These are phyloP conservation scores for Panagrolaimus sp. DNA, from an alignment of 1,140 invertebrate species.

Conservation along the genomic window DNA sequence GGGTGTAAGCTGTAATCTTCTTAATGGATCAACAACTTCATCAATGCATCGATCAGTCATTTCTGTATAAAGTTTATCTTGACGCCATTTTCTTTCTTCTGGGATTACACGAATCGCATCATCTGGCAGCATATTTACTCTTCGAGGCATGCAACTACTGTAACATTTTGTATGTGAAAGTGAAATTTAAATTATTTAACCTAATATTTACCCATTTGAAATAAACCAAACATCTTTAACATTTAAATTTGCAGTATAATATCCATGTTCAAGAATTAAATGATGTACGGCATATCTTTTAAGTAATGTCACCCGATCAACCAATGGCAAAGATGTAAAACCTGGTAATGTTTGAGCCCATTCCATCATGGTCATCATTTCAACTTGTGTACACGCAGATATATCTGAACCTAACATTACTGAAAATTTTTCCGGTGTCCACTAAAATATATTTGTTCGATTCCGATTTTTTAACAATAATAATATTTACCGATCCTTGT, in stretches of 20 bases:
- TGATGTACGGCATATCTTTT: constrained; percentile 45
- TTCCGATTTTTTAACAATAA: too few species aligned
- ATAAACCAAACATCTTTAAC: constrained; percentile 46
- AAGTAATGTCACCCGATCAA: constrained; percentile 34
- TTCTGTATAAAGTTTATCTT: constrained; percentile 58
- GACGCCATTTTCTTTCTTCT: constrained; percentile 51
- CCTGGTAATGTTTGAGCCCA: constrained; percentile 40
- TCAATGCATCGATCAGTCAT: constrained; percentile 59
- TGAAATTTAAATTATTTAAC: neutral
- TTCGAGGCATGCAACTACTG: constrained; percentile 12
- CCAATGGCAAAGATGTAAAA: constrained; percentile 28
- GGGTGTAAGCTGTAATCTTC: constrained; percentile 48
- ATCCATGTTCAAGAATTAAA: constrained; percentile 43
- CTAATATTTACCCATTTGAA: constrained; percentile 33
- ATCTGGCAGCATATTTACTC: constrained; percentile 8
- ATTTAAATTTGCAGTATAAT: constrained; percentile 42
- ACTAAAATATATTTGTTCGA: neutral
- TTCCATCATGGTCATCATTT: constrained; percentile 40
- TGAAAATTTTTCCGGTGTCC: constrained; percentile 5
- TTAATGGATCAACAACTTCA: constrained; percentile 53
- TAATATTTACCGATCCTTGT: neutral
- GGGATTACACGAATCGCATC: constrained; percentile 22
- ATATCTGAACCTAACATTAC: constrained; percentile 40
- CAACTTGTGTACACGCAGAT: constrained; percentile 41
- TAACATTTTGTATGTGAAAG: neutral